Conservation (phyloP, 2,113 vertebrate genomes). For the Phoenicopterus ruber region DNA sequence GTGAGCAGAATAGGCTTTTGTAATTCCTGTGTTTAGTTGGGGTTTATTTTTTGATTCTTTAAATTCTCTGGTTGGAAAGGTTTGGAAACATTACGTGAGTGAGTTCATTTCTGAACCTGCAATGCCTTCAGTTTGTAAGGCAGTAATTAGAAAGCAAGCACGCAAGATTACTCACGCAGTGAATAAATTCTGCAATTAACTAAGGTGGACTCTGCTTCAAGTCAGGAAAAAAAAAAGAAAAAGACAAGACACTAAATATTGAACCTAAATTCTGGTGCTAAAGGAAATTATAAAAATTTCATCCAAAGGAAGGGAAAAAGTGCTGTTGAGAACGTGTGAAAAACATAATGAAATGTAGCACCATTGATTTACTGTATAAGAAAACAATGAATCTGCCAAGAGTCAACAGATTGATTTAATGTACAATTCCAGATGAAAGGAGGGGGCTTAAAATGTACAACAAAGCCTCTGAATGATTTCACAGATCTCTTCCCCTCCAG, state of each 20-base stretch:
- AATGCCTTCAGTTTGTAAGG: background rate
- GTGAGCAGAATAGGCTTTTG: background rate
- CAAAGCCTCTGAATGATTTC: background rate
- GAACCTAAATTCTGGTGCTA: background rate
- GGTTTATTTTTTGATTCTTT: background rate
- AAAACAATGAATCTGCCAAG: background rate
- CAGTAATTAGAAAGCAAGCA: slow-evolving; percentile 15
- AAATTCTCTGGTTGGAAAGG: background rate
- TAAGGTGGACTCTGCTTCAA: slow-evolving; percentile 9
- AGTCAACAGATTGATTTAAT: slow-evolving; percentile 34
- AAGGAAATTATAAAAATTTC: background rate
- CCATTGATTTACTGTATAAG: slow-evolving; percentile 34
- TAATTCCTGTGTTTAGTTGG: background rate
- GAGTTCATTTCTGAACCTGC: background rate
- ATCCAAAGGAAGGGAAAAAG: background rate
- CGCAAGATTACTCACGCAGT: background rate
- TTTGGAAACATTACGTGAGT: background rate
- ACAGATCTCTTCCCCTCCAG: background rate
- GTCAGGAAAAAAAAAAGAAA: background rate
- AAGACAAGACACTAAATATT: background rate
- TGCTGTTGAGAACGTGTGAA: background rate
- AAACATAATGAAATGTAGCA: slow-evolving; percentile 2
- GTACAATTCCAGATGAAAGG: slow-evolving; percentile 1
- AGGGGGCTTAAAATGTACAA: background rate
- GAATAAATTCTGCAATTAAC: slow-evolving; percentile 28